These are phyloP conservation scores for Amblyopsis hoosieri DNA, from an alignment of 2,797 vertebrate species.

Conservation along the genomic window DNA sequence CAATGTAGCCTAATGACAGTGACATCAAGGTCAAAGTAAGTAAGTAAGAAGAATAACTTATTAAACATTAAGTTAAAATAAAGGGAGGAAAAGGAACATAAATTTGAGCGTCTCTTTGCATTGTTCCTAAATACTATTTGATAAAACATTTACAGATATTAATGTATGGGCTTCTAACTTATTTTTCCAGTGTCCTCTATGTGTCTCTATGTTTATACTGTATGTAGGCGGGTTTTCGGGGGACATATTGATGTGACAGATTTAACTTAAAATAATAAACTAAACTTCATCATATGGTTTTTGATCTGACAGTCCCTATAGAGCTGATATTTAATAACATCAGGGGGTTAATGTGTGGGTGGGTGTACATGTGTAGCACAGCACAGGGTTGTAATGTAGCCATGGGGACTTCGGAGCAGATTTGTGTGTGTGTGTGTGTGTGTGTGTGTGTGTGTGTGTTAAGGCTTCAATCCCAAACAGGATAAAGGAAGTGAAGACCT, in stretches of 20 bases:
- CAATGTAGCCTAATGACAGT: too few species aligned
- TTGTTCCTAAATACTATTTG: too few species aligned
- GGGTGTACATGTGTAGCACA: conserved; percentile 51
- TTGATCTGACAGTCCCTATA: conserved; percentile 55
- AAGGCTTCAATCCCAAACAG: conserved; percentile 73
- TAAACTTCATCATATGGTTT: conserved; percentile 57
- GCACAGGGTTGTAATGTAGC: conserved; percentile 65
- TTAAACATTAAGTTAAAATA: too few species aligned
- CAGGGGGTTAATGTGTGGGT: conserved; percentile 40
- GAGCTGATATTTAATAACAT: too few species aligned
- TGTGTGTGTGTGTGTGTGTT: conserved; percentile 27
- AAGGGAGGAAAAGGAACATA: too few species aligned
- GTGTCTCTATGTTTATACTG: not conserved
- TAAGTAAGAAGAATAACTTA: too few species aligned
- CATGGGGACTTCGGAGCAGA: conserved; percentile 69
- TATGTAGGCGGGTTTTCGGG: not conserved
- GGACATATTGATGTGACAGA: conserved; percentile 1
- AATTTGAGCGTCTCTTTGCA: too few species aligned
- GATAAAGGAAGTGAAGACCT: conserved; percentile 74
- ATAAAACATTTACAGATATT: too few species aligned
- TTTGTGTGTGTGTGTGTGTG: conserved; percentile 49
- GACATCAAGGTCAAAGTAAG: too few species aligned
- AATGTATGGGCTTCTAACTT: too few species aligned
- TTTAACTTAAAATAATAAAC: conserved; percentile 25
- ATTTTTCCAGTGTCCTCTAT: too few species aligned